Percentiles rank a stretch among this genome's conserved stretches.
phyloP scores from a whole-genome alignment of 2,888 invertebrate species.

The Netelia virgata region DNA sequence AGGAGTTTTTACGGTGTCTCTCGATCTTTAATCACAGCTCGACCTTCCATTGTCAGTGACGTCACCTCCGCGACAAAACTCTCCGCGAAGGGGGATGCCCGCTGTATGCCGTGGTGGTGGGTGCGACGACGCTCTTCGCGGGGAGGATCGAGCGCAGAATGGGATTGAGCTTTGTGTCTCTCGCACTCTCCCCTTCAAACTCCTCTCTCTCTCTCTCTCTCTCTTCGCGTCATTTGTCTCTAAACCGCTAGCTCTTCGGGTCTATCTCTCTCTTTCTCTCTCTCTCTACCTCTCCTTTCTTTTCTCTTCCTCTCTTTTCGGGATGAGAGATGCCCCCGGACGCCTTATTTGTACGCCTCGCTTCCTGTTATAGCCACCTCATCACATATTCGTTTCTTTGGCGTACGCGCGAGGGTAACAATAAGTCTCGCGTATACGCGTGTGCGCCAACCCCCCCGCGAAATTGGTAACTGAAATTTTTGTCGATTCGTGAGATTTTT shows the following conservation, averaged over 20 bases:
- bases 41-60: constrained; percentile 84
- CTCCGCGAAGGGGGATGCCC: constrained; percentile 74
- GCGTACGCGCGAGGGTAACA: constrained; percentile 21
- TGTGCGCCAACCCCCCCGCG: neutral
- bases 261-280: neutral
- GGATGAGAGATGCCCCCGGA: constrained; percentile 63
- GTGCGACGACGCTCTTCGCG: constrained; percentile 15
- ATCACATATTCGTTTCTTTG: constrained; percentile 33
- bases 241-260: constrained; percentile 11
- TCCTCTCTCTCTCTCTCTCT: constrained; percentile 63
- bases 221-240: constrained; percentile 82
- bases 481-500: constrained; percentile 32
- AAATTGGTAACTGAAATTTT: constrained; percentile 35
- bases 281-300: constrained; percentile 37
- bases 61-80: constrained; percentile 80
- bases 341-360: constrained; percentile 80
- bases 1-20: constrained; percentile 83
- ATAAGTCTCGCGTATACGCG: constrained; percentile 29
- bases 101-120: constrained; percentile 38
- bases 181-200: constrained; percentile 33
- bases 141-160: constrained; percentile 8
- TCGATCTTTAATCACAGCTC: constrained; percentile 84
- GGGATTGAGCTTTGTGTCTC: constrained; percentile 67
- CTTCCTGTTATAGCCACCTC: constrained; percentile 19
- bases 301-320: constrained; percentile 40